A percentile compares a stretch with the other conserved stretches of the same genome.
Evolutionary conservation across 2,888 invertebrate species (phyloP).

Genomic region (Sphaerophoria rueppellii): DNA sequence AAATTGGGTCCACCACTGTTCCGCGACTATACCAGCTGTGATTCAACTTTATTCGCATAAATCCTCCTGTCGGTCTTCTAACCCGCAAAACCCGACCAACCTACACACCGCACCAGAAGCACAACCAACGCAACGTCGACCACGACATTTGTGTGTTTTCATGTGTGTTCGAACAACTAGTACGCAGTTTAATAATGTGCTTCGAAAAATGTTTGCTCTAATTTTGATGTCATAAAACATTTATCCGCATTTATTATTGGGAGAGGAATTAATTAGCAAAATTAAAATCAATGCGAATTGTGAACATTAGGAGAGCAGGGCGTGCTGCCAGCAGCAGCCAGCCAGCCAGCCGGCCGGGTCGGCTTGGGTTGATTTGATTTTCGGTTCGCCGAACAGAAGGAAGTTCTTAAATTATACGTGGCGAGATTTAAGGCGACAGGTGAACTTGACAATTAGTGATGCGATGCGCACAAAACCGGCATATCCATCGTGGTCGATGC

Average conservation of each 20-base stretch:
- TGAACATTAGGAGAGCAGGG: neutral
- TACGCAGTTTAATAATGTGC: slow-evolving; percentile 11
- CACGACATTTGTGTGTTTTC: neutral
- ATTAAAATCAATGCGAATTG: slow-evolving; percentile 62
- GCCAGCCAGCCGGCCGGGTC: neutral
- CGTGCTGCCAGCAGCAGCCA: neutral
- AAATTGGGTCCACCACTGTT: no score
- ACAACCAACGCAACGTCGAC: no score
- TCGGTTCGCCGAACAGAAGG: slow-evolving; percentile 63
- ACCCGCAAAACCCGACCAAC: no score
- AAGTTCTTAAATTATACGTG: slow-evolving; percentile 68
- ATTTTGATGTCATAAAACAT: slow-evolving; percentile 70
- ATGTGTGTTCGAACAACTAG: neutral
- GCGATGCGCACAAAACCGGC: slow-evolving; percentile 42
- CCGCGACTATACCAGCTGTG: no score
- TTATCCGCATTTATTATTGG: slow-evolving; percentile 71
- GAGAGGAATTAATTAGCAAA: slow-evolving; percentile 67
- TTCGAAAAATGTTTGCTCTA: slow-evolving; percentile 65
- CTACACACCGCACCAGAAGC: neutral
- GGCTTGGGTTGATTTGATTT: neutral
- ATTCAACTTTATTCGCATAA: no score
- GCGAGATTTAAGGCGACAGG: slow-evolving; percentile 70
- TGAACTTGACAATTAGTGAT: slow-evolving; percentile 73
- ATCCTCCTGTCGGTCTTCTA: no score
- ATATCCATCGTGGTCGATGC: neutral